Base-by-base conservation (phyloP, 2,888 invertebrate species). In the Chaitophorus viminalis region DNA sequence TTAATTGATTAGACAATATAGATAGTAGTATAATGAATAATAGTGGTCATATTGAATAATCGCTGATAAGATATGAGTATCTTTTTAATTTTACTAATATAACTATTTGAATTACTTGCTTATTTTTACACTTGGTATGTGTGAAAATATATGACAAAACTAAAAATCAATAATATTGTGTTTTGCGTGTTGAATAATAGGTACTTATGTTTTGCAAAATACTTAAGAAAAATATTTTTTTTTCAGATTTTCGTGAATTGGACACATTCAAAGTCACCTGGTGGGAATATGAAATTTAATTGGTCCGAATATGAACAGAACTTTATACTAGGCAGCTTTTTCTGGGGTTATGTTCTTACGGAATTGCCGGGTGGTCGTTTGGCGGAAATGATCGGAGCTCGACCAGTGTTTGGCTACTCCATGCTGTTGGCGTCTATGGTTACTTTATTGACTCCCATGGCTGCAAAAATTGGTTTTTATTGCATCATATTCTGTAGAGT, bases 301-400 rank as follows among this genome's bases (percentile, higher is more conserved):
- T 97, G 97, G 97, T 94, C 95, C 91, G 94, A 94, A 88, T 94
- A 95, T 90, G 94, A 95, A 90, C 95, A 95, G 91, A 97, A 97
- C 90, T 93, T 95, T 89, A 94, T 97, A 75, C 93, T 97, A 46
- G 96, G 97, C 72, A 95, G 95, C 90, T 98, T 98, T 93, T 98
- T 96, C 93, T 97, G 96, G 95, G 97, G 97, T 21, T 97, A 98
- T 92, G 94, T 97, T 77, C 93, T 96, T 89, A 97, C 97, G 89
- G 97, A 97, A 92, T 92, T 97, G 89, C 97, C 97, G 3, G 97
- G 97, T 33, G 97, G 97, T 84, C 93, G 96, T 90, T 92, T 97
- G 90, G 96, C 97, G 36, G 97, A 96, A 91, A 91, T 95, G 84
- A 93, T 96, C 90, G 98, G 97, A 14, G 96, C 96, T 0, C 94